phyloP scores from a whole-genome alignment of 2,113 vertebrate genomes.

The Telmatochromis sp. region DNA sequence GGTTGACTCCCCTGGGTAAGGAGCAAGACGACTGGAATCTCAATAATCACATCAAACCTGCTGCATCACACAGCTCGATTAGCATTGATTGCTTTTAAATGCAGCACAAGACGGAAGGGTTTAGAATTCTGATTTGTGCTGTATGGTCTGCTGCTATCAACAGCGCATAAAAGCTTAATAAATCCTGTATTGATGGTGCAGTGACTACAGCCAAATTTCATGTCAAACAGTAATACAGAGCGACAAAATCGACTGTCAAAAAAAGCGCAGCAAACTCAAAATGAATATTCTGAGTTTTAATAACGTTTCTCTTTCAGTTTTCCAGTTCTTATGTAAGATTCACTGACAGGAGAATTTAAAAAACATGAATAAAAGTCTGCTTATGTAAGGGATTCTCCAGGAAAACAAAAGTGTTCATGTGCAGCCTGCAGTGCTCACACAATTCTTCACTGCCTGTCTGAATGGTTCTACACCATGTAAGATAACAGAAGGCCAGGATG shows the following conservation, averaged over 20 bases:
- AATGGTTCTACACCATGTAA: neutral
- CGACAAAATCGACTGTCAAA: neutral
- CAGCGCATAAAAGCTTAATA: neutral
- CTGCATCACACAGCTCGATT: conserved; percentile 52
- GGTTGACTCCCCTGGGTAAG: conserved; percentile 14
- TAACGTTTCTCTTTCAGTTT: neutral
- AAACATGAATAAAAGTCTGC: neutral
- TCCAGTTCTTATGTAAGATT: neutral
- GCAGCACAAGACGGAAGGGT: conserved; percentile 7
- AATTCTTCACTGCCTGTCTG: neutral
- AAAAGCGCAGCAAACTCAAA: neutral
- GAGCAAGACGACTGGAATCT: conserved; percentile 48
- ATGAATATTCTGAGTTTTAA: neutral
- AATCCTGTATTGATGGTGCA: neutral
- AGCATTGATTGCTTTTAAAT: conserved; percentile 56
- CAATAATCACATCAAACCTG: conserved; percentile 66
- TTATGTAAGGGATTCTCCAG: neutral
- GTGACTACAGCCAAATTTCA: neutral
- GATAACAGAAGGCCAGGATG: neutral
- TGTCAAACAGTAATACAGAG: neutral
- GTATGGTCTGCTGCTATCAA: neutral
- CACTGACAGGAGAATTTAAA: neutral
- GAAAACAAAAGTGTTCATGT: neutral
- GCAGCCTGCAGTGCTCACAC: neutral
- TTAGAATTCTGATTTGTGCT: neutral